phyloP scores from a whole-genome alignment of 2,888 invertebrate genomes.

The Agrochola circellaris region DNA sequence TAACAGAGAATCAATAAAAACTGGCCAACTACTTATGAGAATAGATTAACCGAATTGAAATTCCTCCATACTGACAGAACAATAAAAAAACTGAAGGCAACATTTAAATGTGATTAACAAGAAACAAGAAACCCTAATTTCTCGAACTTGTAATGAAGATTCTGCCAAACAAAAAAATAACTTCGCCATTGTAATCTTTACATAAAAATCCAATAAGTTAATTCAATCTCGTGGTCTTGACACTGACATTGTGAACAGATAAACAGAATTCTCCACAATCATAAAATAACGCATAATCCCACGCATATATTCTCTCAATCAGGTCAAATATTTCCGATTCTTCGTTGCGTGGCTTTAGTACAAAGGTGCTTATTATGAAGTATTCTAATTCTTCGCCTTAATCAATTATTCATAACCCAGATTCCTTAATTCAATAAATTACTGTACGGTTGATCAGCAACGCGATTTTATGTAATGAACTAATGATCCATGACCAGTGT shows the following conservation, averaged over 20 bases:
- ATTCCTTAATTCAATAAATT: conserved; percentile 59
- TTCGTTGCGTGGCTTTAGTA: conserved; percentile 27
- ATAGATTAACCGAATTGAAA: background rate
- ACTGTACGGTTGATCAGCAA: conserved; percentile 27
- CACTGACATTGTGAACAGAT: conserved; percentile 46
- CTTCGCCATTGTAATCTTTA: background rate
- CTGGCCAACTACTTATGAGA: background rate
- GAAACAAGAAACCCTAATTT: background rate
- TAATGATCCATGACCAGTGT: conserved; percentile 32
- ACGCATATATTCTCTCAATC: conserved; percentile 39
- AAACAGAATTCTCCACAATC: conserved; percentile 26
- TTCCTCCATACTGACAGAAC: background rate
- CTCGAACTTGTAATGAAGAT: background rate
- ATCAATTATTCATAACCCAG: conserved; percentile 64
- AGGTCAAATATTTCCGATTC: conserved; percentile 45
- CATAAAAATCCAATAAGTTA: conserved; percentile 12
- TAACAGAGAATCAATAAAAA: background rate
- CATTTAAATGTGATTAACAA: background rate
- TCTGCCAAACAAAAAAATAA: background rate
- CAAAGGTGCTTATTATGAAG: conserved; percentile 42
- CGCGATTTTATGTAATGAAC: conserved; percentile 31
- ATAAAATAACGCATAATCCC: conserved; percentile 39
- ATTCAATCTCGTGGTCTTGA: conserved; percentile 37
- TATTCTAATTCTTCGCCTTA: conserved; percentile 48
- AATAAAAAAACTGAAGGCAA: background rate